Conservation (phyloP, 2,888 invertebrate genomes). For the Scelioninae gen. 2 region DNA sequence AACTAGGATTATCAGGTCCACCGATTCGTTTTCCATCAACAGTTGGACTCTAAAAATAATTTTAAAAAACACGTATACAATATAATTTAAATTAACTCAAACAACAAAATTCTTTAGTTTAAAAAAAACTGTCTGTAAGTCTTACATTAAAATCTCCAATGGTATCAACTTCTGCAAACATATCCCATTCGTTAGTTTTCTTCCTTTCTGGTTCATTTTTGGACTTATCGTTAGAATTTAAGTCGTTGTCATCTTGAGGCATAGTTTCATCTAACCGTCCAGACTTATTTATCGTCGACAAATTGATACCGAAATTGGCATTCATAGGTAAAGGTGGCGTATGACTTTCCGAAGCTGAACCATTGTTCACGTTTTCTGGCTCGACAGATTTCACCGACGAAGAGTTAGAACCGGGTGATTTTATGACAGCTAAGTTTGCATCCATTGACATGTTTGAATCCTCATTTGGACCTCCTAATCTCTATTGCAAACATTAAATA, state of each 20-base stretch:
- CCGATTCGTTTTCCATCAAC: constrained; percentile 77
- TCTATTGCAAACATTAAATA: constrained; percentile 70
- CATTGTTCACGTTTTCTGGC: constrained; percentile 71
- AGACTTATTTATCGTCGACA: constrained; percentile 67
- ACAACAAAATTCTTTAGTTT: no score
- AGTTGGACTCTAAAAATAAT: constrained; percentile 82
- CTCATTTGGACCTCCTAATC: constrained; percentile 78
- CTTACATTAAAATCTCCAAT: constrained; percentile 86
- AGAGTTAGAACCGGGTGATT: constrained; percentile 62
- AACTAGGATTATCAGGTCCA: constrained; percentile 88
- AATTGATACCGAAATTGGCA: constrained; percentile 65
- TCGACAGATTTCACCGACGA: constrained; percentile 68
- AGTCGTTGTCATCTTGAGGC: constrained; percentile 63
- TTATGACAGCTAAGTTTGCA: constrained; percentile 63
- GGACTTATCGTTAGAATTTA: constrained; percentile 65
- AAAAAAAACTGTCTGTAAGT: no score
- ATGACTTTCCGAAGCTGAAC: constrained; percentile 71
- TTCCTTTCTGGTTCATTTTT: constrained; percentile 71
- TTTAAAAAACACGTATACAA: constrained; percentile 60
- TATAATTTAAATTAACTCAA: background rate
- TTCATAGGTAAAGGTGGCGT: constrained; percentile 72
- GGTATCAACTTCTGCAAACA: constrained; percentile 95
- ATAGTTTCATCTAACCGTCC: constrained; percentile 65
- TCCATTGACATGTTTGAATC: constrained; percentile 76
- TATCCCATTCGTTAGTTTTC: constrained; percentile 87